Conservation (phyloP, 2,113 vertebrate genomes). For the Sylvilagus bachmani region DNA sequence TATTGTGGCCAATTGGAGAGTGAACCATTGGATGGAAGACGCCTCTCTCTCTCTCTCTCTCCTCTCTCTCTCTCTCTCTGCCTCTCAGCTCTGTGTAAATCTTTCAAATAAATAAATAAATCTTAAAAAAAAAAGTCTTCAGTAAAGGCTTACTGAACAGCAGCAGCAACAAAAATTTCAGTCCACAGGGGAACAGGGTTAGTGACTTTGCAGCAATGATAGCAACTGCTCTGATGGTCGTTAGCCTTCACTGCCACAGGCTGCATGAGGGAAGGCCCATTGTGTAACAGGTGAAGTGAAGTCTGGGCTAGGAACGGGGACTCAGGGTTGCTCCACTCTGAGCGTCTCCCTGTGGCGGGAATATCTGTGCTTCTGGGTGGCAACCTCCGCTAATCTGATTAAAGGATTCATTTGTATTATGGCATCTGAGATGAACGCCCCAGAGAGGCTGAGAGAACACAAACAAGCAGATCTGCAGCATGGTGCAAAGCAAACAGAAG, state of each 20-base stretch:
- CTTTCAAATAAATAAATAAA: no score
- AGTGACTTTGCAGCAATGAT: not conserved
- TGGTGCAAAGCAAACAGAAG: conserved; percentile 63
- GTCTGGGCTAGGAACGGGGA: not conserved
- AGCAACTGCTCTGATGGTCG: not conserved
- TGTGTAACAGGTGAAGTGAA: not conserved
- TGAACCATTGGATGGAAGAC: no score
- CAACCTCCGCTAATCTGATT: not conserved
- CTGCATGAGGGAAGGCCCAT: not conserved
- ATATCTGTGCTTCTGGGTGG: not conserved
- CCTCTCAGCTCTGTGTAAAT: no score
- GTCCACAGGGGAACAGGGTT: not conserved
- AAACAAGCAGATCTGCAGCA: conserved; percentile 14
- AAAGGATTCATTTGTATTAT: not conserved
- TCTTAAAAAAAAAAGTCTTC: not conserved
- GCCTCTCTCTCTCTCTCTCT: no score
- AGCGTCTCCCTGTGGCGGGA: not conserved
- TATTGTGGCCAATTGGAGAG: no score
- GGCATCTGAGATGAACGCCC: conserved; percentile 36
- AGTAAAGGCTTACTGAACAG: not conserved
- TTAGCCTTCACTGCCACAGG: not conserved
- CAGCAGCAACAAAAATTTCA: not conserved
- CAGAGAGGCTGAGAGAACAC: not conserved
- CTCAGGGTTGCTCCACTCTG: not conserved
- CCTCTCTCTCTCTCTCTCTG: no score